Conservation (phyloP, 2,797 vertebrate genomes). For the Falco concolor region DNA sequence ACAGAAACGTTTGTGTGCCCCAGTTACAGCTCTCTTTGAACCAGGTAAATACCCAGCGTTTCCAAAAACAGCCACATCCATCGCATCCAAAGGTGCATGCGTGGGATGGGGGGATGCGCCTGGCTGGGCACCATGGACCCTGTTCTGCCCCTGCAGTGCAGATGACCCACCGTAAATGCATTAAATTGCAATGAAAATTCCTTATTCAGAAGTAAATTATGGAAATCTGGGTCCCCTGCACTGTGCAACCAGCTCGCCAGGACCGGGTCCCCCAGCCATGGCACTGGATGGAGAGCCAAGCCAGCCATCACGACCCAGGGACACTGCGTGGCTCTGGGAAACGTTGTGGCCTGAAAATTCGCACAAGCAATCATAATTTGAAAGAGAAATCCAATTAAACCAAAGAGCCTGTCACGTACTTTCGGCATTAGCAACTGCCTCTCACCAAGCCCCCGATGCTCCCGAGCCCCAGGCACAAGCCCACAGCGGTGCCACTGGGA, state of each 20-base stretch:
- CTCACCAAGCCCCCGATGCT: fast-evolving
- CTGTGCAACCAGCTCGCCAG: neutral
- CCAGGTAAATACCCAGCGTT: neutral
- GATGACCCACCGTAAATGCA: neutral
- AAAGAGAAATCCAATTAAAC: neutral
- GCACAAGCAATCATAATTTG: neutral
- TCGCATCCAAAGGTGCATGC: fast-evolving
- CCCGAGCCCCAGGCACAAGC: fast-evolving
- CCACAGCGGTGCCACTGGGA: fast-evolving
- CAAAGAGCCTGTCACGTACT: neutral
- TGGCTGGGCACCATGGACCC: fast-evolving
- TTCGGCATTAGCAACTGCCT: neutral
- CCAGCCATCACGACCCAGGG: fast-evolving
- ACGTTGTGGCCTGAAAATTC: fast-evolving
- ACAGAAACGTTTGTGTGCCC: neutral
- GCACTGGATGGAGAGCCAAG: neutral
- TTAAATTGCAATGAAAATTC: neutral
- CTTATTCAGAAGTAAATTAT: neutral
- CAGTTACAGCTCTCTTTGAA: slow-evolving; percentile 1
- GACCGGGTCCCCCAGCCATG: neutral
- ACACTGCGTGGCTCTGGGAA: fast-evolving
- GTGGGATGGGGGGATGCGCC: fast-evolving
- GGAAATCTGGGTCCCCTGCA: neutral
- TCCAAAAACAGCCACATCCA: neutral
- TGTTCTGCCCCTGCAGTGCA: fast-evolving